Conservation (phyloP, 2,888 invertebrate species). For the Eupeodes luniger region DNA sequence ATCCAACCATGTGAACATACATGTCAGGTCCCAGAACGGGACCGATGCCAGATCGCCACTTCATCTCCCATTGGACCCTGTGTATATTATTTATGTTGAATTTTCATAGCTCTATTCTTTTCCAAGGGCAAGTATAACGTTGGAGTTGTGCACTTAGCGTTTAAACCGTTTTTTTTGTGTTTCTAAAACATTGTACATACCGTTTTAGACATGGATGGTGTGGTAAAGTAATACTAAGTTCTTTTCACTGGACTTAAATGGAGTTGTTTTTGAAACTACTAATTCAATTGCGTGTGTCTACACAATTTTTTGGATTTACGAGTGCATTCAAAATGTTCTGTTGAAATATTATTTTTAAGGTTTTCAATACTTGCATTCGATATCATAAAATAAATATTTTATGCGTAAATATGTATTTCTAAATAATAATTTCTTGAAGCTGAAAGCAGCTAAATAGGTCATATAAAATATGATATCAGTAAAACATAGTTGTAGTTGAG, state of each 20-base stretch:
- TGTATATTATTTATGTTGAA: slow-evolving; percentile 66
- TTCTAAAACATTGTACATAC: slow-evolving; percentile 32
- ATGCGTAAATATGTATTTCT: too few species aligned
- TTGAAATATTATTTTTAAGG: too few species aligned
- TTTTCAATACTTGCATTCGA: too few species aligned
- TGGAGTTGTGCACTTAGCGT: slow-evolving; percentile 41
- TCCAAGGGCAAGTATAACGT: slow-evolving; percentile 12
- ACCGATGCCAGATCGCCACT: slow-evolving; percentile 73
- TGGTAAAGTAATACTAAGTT: slow-evolving; percentile 26
- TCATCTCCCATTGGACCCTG: slow-evolving; percentile 64
- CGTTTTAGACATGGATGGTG: slow-evolving; percentile 44
- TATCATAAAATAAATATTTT: too few species aligned
- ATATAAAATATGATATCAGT: too few species aligned
- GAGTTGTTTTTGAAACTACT: slow-evolving; percentile 35
- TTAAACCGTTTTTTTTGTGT: slow-evolving; percentile 41
- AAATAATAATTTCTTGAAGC: too few species aligned
- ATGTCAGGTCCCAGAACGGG: slow-evolving; percentile 55
- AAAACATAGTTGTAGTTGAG: too few species aligned
- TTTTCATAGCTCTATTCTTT: slow-evolving; percentile 45
- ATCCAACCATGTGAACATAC: slow-evolving; percentile 58
- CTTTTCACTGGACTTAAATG: slow-evolving; percentile 21
- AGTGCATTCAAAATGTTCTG: neutral
- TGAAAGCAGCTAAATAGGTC: too few species aligned
- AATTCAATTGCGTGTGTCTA: slow-evolving; percentile 22
- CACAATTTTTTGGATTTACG: neutral